These are phyloP conservation scores for Phania funesta DNA, from an alignment of 2,888 invertebrate species.

Conservation along the genomic window DNA sequence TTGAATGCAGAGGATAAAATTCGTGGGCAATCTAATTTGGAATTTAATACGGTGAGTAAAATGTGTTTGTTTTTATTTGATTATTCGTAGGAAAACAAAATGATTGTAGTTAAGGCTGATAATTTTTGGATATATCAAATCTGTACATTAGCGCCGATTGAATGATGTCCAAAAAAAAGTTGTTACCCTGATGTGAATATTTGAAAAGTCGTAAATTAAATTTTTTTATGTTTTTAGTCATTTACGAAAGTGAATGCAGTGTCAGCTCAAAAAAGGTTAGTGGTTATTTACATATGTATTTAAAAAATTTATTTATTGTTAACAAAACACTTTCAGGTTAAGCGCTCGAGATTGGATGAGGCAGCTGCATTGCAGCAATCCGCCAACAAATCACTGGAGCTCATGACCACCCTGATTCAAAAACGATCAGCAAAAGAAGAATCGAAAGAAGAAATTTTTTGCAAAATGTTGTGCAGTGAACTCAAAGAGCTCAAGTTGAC, in stretches of 20 bases:
- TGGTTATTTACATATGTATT: not conserved
- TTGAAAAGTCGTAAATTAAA: not conserved
- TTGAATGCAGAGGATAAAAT: conserved; percentile 14
- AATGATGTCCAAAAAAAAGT: conserved; percentile 1
- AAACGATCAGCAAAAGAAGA: not conserved
- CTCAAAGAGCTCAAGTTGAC: not conserved
- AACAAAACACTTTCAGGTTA: not conserved
- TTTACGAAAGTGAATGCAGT: conserved; percentile 4
- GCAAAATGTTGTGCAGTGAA: conserved; percentile 12
- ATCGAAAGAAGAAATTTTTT: conserved; percentile 11
- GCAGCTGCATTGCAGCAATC: conserved; percentile 18
- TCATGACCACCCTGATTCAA: not conserved
- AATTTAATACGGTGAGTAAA: conserved; percentile 26
- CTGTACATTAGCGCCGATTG: conserved; percentile 10
- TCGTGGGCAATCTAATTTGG: conserved; percentile 21
- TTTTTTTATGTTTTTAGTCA: conserved; percentile 5
- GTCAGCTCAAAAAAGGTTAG: conserved; percentile 10
- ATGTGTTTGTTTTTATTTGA: conserved; percentile 10
- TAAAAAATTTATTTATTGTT: too few relatives aligned
- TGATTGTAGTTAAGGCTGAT: not conserved
- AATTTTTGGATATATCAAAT: conserved; percentile 27
- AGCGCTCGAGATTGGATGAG: conserved; percentile 13
- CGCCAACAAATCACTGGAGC: conserved; percentile 25
- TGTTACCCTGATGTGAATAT: conserved; percentile 11
- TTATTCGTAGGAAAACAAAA: conserved; percentile 3